These are phyloP conservation scores for Heliopora coerulea DNA, from an alignment of 92 coral and sea anemone genomes.

Conservation along the genomic window DNA sequence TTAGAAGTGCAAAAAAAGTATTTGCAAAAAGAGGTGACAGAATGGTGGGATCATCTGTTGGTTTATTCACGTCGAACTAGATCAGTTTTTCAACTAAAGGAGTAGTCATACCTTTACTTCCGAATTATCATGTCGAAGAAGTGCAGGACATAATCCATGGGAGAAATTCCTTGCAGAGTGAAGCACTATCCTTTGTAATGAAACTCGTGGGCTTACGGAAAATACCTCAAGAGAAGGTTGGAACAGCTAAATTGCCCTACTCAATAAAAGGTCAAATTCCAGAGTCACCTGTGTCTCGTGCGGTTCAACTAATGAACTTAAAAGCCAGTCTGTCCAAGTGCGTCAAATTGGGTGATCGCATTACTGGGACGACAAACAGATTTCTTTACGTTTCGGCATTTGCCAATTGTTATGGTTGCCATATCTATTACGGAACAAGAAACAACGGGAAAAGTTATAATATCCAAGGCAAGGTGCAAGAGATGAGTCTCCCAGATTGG, in stretches of 20 bases:
- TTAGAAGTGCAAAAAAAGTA: too few species aligned
- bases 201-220: too few species aligned
- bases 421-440: constrained; percentile 47
- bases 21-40: not conserved
- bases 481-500: not conserved
- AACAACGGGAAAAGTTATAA: constrained; percentile 27
- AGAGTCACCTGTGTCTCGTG: not conserved
- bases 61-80: constrained; percentile 11
- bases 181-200: too few species aligned
- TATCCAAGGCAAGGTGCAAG: constrained; percentile 14
- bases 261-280: not conserved
- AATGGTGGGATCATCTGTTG: not conserved
- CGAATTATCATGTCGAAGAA: not conserved
- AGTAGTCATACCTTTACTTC: constrained; percentile 2
- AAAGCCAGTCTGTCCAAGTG: not conserved
- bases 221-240: not conserved
- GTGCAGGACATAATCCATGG: constrained; percentile 15
- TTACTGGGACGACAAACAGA: constrained; percentile 42
- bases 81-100: constrained; percentile 31
- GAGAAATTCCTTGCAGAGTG: too few species aligned
- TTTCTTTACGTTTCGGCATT: constrained; percentile 44
- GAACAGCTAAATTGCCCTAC: not conserved
- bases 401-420: constrained; percentile 52
- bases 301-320: not conserved
- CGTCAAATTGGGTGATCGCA: constrained; percentile 45